phyloP scores from a whole-genome alignment of 2,113 vertebrate genomes.

The Halcyon malimbica region DNA sequence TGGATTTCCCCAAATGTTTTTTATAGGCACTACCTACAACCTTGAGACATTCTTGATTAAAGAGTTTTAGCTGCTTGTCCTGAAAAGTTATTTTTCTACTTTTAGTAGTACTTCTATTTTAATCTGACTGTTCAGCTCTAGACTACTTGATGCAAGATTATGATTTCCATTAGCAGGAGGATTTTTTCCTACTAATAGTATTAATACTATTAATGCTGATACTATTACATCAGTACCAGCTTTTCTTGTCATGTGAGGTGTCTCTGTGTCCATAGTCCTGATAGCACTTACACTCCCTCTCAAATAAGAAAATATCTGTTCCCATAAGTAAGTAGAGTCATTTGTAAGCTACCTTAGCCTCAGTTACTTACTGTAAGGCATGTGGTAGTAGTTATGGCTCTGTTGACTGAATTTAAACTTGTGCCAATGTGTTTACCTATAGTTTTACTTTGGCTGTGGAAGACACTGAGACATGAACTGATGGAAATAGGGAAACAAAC shows the following conservation, averaged over 20 bases:
- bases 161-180: background rate
- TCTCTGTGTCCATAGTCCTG: background rate
- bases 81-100: background rate
- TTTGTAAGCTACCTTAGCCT: background rate
- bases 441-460: background rate
- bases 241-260: background rate
- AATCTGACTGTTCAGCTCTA: background rate
- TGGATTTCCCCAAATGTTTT: background rate
- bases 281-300: background rate
- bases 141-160: background rate
- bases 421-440: accelerated
- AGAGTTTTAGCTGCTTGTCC: background rate
- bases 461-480: background rate
- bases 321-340: too few relatives aligned
- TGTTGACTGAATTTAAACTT: accelerated
- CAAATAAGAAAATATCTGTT: background rate
- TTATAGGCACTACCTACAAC: background rate
- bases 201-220: background rate
- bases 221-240: background rate
- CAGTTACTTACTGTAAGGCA: background rate
- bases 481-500: background rate
- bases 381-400: background rate
- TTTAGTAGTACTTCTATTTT: background rate
- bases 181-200: background rate
- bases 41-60: background rate